Evolutionary conservation across 2,113 vertebrate species (phyloP).

Genomic region (Puffinus mauretanicus): DNA sequence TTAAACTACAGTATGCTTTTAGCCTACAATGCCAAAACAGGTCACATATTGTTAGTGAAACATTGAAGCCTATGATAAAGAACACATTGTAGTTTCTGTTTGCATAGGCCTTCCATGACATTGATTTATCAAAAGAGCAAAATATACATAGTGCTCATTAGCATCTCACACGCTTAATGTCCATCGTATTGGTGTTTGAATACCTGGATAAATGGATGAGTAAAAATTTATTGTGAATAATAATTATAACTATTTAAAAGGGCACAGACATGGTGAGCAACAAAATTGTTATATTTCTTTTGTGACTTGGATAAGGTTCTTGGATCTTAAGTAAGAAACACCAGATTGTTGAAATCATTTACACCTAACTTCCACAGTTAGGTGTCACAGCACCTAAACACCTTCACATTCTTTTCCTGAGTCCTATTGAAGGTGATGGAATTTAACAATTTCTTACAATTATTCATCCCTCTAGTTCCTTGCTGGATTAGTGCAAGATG

Average conservation of each 20-base stretch:
- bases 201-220: not conserved
- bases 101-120: not conserved
- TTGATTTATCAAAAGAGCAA: not conserved
- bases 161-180: fast-evolving
- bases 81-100: not conserved
- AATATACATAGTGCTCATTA: not conserved
- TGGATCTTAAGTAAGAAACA: not conserved
- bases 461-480: not conserved
- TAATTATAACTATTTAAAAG: not conserved
- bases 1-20: not conserved
- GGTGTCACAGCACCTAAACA: not conserved
- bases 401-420: not conserved
- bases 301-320: not conserved
- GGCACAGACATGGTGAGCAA: not conserved
- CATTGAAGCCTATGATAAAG: not conserved
- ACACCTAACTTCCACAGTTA: not conserved
- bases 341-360: not conserved
- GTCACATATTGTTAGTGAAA: not conserved
- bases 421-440: not conserved
- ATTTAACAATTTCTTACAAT: not conserved
- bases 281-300: not conserved
- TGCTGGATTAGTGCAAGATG: not conserved
- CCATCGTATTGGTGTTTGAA: not conserved
- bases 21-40: not conserved
- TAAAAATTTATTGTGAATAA: not conserved